Evolutionary conservation across 2,888 invertebrate species (phyloP).

Genomic region (Xestia c-nigrum): DNA sequence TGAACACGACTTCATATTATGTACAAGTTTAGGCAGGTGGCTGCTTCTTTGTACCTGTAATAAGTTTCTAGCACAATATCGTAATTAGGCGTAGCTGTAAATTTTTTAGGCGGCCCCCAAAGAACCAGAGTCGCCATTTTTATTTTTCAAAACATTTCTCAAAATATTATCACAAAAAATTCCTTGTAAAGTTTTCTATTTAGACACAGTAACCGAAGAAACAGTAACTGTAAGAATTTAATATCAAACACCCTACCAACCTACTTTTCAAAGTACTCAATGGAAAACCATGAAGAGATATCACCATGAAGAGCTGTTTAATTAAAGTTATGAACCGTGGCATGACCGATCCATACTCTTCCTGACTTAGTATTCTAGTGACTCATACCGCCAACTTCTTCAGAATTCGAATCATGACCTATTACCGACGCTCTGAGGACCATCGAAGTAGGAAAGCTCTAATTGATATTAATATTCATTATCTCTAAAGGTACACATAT

Average conservation of each 20-base stretch:
- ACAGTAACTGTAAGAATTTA: not conserved
- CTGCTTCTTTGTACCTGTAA: slow-evolving; percentile 11
- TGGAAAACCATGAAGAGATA: slow-evolving; percentile 17
- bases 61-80: slow-evolving; percentile 37
- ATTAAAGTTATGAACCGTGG: slow-evolving; percentile 44
- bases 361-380: slow-evolving; percentile 48
- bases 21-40: slow-evolving; percentile 45
- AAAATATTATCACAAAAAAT: not conserved
- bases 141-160: not conserved
- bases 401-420: slow-evolving; percentile 50
- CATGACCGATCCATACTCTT: slow-evolving; percentile 34
- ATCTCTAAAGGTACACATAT: not conserved
- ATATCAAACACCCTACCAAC: not conserved
- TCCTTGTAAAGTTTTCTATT: not conserved
- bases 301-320: slow-evolving; percentile 40
- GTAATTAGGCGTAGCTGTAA: slow-evolving; percentile 14
- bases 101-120: not conserved
- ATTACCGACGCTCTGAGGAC: slow-evolving; percentile 14
- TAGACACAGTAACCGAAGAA: not conserved
- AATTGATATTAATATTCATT: slow-evolving; percentile 12
- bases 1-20: slow-evolving; percentile 54
- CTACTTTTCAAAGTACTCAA: slow-evolving; percentile 13
- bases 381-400: slow-evolving; percentile 35
- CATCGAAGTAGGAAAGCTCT: not conserved
- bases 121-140: not conserved